Evolutionary conservation across 2,113 vertebrate genomes (phyloP).

Genomic region (Lasiurus cinereus): DNA sequence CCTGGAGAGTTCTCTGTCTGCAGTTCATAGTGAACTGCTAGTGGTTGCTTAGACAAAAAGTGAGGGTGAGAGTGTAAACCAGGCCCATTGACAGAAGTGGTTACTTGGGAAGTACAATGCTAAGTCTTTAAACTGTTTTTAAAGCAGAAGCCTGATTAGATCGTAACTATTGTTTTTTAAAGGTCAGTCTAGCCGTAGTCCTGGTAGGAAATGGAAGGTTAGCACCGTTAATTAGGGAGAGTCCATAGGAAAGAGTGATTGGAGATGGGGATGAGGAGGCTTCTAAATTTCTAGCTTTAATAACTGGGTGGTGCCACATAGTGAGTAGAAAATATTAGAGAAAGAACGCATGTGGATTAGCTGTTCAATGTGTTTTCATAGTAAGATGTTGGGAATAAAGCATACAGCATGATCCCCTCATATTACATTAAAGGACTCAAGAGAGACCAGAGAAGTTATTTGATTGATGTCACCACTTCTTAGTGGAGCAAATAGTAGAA

Average conservation of each 20-base stretch:
- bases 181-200: neutral
- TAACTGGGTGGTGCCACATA: neutral
- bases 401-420: neutral
- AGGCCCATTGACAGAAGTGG: neutral
- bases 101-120: neutral
- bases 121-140: neutral
- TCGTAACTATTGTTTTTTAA: neutral
- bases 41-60: neutral
- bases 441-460: neutral
- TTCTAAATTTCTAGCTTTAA: neutral
- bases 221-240: neutral
- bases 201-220: neutral
- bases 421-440: neutral
- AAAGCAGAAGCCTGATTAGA: neutral
- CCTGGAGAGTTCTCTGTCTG: neutral
- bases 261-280: too few relatives aligned
- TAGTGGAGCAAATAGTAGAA: neutral
- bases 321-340: neutral
- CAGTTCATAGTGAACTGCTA: neutral
- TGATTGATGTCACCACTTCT: neutral
- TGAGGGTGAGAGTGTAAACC: neutral
- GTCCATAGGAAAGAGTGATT: neutral
- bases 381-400: neutral
- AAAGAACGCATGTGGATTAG: neutral
- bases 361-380: neutral